Conservation (phyloP, 2,888 invertebrate genomes). For the Callinectes sapidus region DNA sequence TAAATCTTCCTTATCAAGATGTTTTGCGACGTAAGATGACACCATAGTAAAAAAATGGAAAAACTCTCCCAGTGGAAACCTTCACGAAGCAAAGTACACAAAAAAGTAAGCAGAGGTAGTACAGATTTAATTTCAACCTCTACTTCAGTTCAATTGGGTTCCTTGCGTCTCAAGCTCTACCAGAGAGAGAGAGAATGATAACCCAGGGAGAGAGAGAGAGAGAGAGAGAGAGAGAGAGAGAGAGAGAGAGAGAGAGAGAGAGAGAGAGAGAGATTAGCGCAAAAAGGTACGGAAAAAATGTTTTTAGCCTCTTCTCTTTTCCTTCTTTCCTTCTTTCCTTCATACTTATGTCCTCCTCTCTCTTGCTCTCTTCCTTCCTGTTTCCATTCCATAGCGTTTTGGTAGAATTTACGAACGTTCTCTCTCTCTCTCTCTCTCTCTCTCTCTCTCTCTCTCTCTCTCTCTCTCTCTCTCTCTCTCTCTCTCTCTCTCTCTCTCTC, state of each 20-base stretch:
- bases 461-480: slow-evolving; percentile 6
- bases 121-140: too few species aligned
- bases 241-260: neutral
- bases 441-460: neutral
- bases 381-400: neutral
- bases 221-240: too few species aligned
- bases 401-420: neutral
- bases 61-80: neutral
- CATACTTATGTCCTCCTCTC: neutral
- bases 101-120: too few species aligned
- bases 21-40: neutral
- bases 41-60: neutral
- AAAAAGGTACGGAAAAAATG: neutral
- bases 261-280: neutral
- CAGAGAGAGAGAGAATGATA: neutral
- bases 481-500: slow-evolving; percentile 17
- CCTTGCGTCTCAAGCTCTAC: too few species aligned
- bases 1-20: neutral
- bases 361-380: neutral
- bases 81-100: neutral
- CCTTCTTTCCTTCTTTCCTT: neutral
- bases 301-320: neutral
- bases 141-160: too few species aligned
- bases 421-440: neutral
- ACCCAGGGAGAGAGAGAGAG: neutral